Evolutionary conservation across 2,113 vertebrate species (phyloP), one percentile per base, ranked within the genome.

Genomic region (Callorhinus ursinus): DNA sequence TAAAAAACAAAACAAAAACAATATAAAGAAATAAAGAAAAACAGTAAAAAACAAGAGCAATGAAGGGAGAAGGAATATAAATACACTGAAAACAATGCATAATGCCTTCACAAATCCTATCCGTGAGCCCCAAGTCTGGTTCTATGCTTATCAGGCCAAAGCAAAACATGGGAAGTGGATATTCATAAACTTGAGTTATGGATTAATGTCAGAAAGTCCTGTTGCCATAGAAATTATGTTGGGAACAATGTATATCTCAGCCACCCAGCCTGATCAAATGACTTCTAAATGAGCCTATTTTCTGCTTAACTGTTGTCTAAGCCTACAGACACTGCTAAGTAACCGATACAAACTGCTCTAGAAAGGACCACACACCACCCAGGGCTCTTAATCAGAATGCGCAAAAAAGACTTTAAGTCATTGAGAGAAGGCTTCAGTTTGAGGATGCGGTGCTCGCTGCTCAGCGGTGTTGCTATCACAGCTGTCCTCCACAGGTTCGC

Each of bases 231-330:
- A 93, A 90, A 88, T 95, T 57, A 28, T 36, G 46, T 22, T 92
- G 81, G 93, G 90, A 95, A 92, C 88, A 14, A 71, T 57, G 9
- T 90, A 94, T 69, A 79, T 71, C 65, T 96, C 90, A 39, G 33
- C 42, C 84, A 93, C 88, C n/a, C 69, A 88, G 84, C 51, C 63
- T 69, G 57, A 97, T 85, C 81, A 93, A 82, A 92, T 55, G 88
- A 55, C 88, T 95, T 92, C 57, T 84, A 90, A 90, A 88, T n/a
- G 76, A 96, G 91, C 31, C 81, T 65, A 49, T 85, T 95, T 97
- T 97, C 69, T 93, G 31, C 88, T 80, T 92, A 71, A 67, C 61
- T 71, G 61, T 96, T 96, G 36, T 59, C 87, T 80, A 86, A 98
- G 95, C 31, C 85, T 51, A 61, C 46, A n/a, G 63, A 42, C 3